These are phyloP conservation scores for Dolichotis patagonum DNA, from an alignment of 2,113 vertebrate genomes.

Conservation along the genomic window DNA sequence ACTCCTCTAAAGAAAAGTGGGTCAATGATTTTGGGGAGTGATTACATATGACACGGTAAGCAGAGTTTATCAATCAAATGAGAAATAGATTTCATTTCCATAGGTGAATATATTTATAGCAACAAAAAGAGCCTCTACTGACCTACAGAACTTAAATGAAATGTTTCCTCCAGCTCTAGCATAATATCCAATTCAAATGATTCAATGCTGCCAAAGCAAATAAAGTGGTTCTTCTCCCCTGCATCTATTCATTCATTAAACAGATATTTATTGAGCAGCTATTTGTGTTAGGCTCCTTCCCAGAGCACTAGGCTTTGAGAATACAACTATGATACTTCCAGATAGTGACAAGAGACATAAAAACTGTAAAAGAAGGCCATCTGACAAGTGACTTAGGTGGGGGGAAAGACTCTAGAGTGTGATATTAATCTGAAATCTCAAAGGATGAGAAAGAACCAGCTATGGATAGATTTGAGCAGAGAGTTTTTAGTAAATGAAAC, in stretches of 20 bases:
- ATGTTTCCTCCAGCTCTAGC: neutral
- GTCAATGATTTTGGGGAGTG: neutral
- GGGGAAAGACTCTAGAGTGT: neutral
- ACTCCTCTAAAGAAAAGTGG: slow-evolving; percentile 14
- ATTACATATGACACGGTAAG: neutral
- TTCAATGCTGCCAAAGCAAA: neutral
- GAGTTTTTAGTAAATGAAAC: neutral
- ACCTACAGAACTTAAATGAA: neutral
- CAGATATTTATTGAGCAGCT: neutral
- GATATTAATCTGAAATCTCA: slow-evolving; percentile 44
- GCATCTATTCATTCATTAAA: neutral
- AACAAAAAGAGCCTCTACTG: neutral
- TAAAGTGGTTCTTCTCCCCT: neutral
- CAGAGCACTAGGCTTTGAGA: neutral
- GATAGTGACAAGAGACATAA: neutral
- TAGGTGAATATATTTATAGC: neutral
- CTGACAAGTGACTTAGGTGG: neutral
- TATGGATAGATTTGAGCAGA: neutral
- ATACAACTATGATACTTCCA: neutral
- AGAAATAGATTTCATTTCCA: slow-evolving; percentile 38
- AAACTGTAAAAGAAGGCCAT: neutral
- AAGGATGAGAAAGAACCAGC: neutral
- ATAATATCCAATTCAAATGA: neutral
- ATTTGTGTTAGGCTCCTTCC: neutral
- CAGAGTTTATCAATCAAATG: neutral